phyloP scores from a whole-genome alignment of 2,888 invertebrate genomes.

The Drosophila kanekoi region DNA sequence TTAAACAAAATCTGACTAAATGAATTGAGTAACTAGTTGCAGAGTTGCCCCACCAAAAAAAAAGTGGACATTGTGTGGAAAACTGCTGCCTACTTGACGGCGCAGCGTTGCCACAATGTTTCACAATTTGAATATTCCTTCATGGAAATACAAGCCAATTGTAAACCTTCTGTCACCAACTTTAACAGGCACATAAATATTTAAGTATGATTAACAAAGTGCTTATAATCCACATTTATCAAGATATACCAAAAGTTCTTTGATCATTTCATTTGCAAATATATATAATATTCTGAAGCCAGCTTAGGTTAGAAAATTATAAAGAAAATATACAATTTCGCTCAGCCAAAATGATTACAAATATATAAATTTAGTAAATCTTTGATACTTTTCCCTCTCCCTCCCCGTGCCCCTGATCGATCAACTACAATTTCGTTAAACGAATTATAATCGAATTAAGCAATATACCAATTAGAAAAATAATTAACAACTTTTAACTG shows the following conservation, averaged over 20 bases:
- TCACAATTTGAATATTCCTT: too few species aligned
- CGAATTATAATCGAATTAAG: slow-evolving; percentile 18
- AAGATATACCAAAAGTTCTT: neutral
- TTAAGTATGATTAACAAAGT: too few species aligned
- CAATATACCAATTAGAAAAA: slow-evolving; percentile 20
- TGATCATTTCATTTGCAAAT: neutral
- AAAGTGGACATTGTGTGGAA: too few species aligned
- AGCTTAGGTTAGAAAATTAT: neutral
- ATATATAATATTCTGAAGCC: slow-evolving; percentile 4
- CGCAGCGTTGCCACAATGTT: too few species aligned
- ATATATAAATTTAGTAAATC: neutral
- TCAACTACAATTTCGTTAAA: slow-evolving; percentile 13
- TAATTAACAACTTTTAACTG: slow-evolving; percentile 26
- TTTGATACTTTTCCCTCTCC: neutral
- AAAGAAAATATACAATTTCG: slow-evolving; percentile 2
- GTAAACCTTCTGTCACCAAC: too few species aligned
- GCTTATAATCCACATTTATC: too few species aligned
- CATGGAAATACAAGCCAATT: too few species aligned
- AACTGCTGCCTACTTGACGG: too few species aligned
- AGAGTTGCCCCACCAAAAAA: too few species aligned
- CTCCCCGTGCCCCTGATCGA: neutral
- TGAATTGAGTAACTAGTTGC: too few species aligned
- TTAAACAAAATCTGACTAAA: too few species aligned
- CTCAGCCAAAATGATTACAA: neutral
- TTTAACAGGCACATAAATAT: too few species aligned